Evolutionary conservation across 2,797 vertebrate species (phyloP).

Genomic region (Neosilurus mollespiculum): DNA sequence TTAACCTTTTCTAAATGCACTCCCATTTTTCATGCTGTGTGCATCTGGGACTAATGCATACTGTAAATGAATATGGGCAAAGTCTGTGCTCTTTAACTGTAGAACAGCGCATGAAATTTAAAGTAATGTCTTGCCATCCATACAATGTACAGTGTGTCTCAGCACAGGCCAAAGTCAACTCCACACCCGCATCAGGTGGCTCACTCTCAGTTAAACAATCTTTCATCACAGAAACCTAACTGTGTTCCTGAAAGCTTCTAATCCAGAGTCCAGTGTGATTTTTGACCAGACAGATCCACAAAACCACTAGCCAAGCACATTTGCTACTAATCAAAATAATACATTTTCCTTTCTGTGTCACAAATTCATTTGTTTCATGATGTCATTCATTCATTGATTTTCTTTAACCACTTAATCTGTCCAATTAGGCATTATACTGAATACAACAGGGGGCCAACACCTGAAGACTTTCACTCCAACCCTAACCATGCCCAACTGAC

Average conservation of each 20-base stretch:
- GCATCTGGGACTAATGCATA: conserved; percentile 15
- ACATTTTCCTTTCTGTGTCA: too few relatives aligned
- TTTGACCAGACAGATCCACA: too few relatives aligned
- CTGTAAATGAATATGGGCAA: background rate
- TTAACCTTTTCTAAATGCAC: conserved; percentile 21
- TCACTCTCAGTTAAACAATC: conserved; percentile 27
- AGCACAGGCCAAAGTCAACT: conserved; percentile 46
- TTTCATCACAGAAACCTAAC: conserved; percentile 24
- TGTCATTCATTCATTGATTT: too few relatives aligned
- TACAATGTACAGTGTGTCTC: conserved; percentile 16
- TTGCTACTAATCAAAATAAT: too few relatives aligned
- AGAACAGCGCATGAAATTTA: conserved; percentile 19
- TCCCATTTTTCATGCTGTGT: background rate
- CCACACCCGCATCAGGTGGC: conserved; percentile 33
- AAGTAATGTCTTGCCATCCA: conserved; percentile 40
- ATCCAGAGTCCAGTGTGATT: background rate
- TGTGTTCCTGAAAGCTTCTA: background rate
- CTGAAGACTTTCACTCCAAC: too few relatives aligned
- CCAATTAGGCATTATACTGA: too few relatives aligned
- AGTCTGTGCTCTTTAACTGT: conserved; percentile 28
- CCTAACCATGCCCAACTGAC: too few relatives aligned
- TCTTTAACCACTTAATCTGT: too few relatives aligned
- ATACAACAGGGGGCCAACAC: too few relatives aligned
- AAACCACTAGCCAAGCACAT: too few relatives aligned
- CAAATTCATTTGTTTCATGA: too few relatives aligned